phyloP scores from a whole-genome alignment of 30 jellyfish, hydroid and myxozoan genomes.

The Aurelia coerulea region DNA sequence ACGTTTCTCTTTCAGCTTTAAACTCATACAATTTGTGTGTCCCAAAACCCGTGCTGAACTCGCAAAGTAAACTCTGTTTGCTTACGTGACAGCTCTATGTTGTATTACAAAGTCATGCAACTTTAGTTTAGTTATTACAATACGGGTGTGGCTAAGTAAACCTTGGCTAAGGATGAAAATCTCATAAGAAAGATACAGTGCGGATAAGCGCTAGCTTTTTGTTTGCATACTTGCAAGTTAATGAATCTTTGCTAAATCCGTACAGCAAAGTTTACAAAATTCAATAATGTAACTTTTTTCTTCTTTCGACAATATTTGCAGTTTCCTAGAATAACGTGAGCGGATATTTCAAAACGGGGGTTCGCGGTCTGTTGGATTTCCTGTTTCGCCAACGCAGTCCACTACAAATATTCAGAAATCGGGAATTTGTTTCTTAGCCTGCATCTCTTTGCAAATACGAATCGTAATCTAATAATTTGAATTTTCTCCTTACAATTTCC shows the following conservation, averaged over 20 bases:
- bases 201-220: neutral
- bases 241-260: constrained; percentile 16
- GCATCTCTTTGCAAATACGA: too few relatives aligned
- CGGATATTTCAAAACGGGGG: neutral
- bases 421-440: neutral
- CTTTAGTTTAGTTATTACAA: neutral
- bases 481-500: too few relatives aligned
- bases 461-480: too few relatives aligned
- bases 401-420: constrained; percentile 11
- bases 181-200: neutral
- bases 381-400: constrained; percentile 50
- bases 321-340: neutral
- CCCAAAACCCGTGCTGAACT: neutral
- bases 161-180: neutral
- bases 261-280: neutral
- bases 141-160: neutral
- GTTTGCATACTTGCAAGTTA: constrained; percentile 5
- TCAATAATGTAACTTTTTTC: neutral
- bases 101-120: too few relatives aligned
- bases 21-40: neutral
- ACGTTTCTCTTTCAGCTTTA: constrained; percentile 20
- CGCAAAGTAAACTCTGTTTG: too few relatives aligned
- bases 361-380: constrained; percentile 9
- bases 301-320: neutral
- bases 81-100: too few relatives aligned